phyloP scores from a whole-genome alignment of 2,113 vertebrate genomes.

The Paraplagusia blochii region DNA sequence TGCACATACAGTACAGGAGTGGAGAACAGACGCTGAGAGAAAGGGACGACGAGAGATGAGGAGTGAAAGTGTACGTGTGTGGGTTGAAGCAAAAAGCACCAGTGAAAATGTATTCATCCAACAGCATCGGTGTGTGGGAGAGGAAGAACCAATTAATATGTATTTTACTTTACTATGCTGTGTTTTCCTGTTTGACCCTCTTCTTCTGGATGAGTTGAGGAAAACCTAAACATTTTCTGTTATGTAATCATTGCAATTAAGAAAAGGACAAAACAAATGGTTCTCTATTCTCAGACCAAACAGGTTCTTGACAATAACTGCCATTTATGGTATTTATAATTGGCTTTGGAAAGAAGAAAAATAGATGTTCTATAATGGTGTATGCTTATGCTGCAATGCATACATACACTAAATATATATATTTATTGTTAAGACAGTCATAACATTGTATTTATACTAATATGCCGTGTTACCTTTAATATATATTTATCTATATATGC shows the following conservation, averaged over 20 bases:
- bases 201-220: background rate
- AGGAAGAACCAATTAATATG: constrained; percentile 65
- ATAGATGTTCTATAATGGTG: no score
- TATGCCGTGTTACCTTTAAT: no score
- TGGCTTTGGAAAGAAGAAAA: no score
- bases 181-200: constrained; percentile 1
- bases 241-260: background rate
- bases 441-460: no score
- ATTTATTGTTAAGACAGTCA: no score
- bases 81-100: constrained; percentile 63
- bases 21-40: constrained; percentile 9
- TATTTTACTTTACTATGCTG: constrained; percentile 40
- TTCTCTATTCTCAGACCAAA: background rate
- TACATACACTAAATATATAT: no score
- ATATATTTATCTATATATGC: no score
- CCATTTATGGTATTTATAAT: no score
- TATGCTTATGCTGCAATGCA: no score
- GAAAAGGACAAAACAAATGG: background rate
- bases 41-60: constrained; percentile 24
- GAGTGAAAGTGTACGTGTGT: constrained; percentile 54
- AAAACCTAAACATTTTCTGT: background rate
- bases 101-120: constrained; percentile 68
- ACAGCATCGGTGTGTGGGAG: constrained; percentile 63
- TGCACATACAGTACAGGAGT: constrained; percentile 12
- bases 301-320: no score